A percentile compares a stretch with the other conserved stretches of the same genome.
Evolutionary conservation across 2,113 vertebrate species (phyloP).

Genomic region (Montifringilla adamsi): DNA sequence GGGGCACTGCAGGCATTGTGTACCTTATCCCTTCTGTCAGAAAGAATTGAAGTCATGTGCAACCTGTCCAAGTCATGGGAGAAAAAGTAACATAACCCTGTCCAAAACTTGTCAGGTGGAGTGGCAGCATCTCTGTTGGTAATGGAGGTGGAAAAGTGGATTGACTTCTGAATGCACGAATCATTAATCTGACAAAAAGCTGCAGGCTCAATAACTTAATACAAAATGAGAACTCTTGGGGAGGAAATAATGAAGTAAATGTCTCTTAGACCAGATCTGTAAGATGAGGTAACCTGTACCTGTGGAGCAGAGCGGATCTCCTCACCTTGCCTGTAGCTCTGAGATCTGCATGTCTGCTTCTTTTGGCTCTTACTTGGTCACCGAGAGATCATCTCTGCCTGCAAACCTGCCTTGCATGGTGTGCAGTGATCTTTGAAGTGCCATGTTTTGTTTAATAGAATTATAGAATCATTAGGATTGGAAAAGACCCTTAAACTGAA

Average conservation of each 20-base stretch:
- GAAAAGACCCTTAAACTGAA: neutral
- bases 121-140: neutral
- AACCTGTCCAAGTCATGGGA: neutral
- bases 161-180: neutral
- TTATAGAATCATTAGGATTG: neutral
- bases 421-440: neutral
- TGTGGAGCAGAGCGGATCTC: neutral
- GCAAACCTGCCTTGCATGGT: neutral
- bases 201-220: neutral
- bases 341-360: neutral
- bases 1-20: neutral
- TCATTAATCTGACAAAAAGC: neutral
- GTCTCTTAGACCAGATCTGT: neutral
- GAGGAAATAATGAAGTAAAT: neutral
- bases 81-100: neutral
- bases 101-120: neutral
- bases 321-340: neutral
- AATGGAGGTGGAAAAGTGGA: neutral
- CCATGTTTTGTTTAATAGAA: neutral
- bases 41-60: neutral
- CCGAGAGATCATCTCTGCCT: neutral
- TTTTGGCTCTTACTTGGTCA: neutral
- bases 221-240: neutral
- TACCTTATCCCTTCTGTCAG: neutral
- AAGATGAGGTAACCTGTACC: neutral